A percentile compares a stretch with the other conserved stretches of the same genome.
Conservation (phyloP, 2,888 invertebrate genomes). For the Onthophagus sagittarius region DNA sequence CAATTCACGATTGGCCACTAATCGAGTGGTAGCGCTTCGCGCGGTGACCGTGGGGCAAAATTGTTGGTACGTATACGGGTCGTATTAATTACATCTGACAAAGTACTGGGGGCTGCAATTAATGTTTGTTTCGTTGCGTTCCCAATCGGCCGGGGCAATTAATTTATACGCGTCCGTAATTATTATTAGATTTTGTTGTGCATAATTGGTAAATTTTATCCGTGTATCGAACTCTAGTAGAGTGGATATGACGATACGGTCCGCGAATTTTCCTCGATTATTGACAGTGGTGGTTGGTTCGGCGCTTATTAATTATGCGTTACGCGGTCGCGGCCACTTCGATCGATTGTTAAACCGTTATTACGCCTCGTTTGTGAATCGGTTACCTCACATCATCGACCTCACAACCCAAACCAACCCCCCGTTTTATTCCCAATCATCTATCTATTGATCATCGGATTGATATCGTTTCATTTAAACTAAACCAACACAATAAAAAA, state of each 20-base stretch:
- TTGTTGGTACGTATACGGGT: not conserved
- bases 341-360: not conserved
- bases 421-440: not conserved
- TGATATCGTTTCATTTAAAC: too few species aligned
- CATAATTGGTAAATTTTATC: constrained; percentile 11
- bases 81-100: constrained; percentile 13
- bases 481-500: too few species aligned
- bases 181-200: constrained; percentile 8
- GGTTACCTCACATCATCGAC: not conserved
- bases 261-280: constrained; percentile 1
- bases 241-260: not conserved
- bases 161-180: constrained; percentile 8
- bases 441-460: not conserved
- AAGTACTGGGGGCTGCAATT: constrained; percentile 7
- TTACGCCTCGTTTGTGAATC: not conserved
- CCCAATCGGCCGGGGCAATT: constrained; percentile 6
- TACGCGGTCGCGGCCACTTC: not conserved
- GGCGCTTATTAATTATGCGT: not conserved
- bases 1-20: not conserved
- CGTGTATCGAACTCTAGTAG: not conserved
- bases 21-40: not conserved
- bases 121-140: constrained; percentile 10
- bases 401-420: not conserved
- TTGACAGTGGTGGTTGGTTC: not conserved
- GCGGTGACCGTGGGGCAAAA: not conserved